Percentiles rank a stretch among this genome's conserved stretches.
Conservation (phyloP, 1,140 invertebrate genomes). For the Orius laevigatus region DNA sequence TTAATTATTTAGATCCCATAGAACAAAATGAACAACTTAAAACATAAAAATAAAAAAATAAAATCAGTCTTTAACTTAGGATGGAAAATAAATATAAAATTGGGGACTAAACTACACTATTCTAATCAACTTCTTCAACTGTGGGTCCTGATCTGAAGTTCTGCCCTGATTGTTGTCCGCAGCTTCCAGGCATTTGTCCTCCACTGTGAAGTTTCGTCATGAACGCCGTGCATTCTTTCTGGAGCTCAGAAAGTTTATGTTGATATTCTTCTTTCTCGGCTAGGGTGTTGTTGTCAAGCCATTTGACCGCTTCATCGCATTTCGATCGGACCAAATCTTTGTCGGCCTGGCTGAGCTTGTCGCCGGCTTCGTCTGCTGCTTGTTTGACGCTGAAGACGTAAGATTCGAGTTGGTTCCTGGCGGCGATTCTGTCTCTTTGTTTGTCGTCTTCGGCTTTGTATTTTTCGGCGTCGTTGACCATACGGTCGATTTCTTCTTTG, state of each 20-base stretch:
- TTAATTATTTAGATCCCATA: too few relatives aligned
- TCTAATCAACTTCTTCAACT: slow-evolving; percentile 56
- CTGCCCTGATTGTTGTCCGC: slow-evolving; percentile 10
- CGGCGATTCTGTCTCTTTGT: slow-evolving; percentile 37
- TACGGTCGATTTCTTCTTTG: slow-evolving; percentile 82
- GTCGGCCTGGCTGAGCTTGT: slow-evolving; percentile 8
- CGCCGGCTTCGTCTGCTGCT: slow-evolving; percentile 20
- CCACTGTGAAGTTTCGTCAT: slow-evolving; percentile 33
- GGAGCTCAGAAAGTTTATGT: slow-evolving; percentile 35
- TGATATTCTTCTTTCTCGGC: slow-evolving; percentile 47
- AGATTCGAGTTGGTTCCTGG: slow-evolving; percentile 63
- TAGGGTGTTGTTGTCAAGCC: slow-evolving; percentile 44
- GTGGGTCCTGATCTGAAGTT: slow-evolving; percentile 33
- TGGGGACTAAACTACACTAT: too few relatives aligned
- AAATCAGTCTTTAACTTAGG: too few relatives aligned
- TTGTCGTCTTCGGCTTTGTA: slow-evolving; percentile 36
- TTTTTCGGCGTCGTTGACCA: slow-evolving; percentile 63
- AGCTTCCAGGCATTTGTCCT: background rate
- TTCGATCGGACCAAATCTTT: slow-evolving; percentile 28
- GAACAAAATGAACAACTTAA: too few relatives aligned
- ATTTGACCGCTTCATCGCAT: slow-evolving; percentile 34
- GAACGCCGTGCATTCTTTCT: slow-evolving; percentile 32
- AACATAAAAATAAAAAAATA: too few relatives aligned
- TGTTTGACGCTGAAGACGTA: slow-evolving; percentile 67
- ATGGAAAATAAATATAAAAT: too few relatives aligned